Percentiles rank a stretch among this genome's conserved stretches.
Conservation (phyloP, 2,113 vertebrate species). For the Corythoichthys intestinalis region DNA sequence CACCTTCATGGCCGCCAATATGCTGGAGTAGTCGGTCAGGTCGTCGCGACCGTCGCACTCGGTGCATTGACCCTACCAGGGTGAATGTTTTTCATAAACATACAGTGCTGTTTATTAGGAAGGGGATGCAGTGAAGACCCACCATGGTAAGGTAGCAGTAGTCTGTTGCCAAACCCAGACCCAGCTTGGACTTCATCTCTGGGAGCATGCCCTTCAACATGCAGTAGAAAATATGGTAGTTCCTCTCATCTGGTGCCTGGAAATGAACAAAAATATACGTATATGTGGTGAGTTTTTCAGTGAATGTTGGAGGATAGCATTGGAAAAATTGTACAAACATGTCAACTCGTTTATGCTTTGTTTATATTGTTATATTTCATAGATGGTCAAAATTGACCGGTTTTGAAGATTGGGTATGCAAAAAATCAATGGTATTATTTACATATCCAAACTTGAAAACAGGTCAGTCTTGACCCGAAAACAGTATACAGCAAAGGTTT, state of each 20-base stretch:
- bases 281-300: not conserved
- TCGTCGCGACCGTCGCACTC: conserved; percentile 91
- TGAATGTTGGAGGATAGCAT: too few relatives aligned
- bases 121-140: conserved; percentile 30
- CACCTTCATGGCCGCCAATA: conserved; percentile 96
- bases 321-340: too few relatives aligned
- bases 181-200: conserved; percentile 89
- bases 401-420: too few relatives aligned
- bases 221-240: conserved; percentile 97
- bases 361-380: too few relatives aligned
- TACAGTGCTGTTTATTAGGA: not conserved
- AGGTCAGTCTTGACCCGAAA: too few relatives aligned
- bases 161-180: conserved; percentile 84
- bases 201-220: conserved; percentile 90
- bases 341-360: too few relatives aligned
- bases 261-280: not conserved
- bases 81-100: not conserved
- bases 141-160: conserved; percentile 96
- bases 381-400: too few relatives aligned
- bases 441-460: too few relatives aligned
- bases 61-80: conserved; percentile 83
- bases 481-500: too few relatives aligned
- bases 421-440: too few relatives aligned
- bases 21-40: conserved; percentile 92
- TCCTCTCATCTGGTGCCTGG: conserved; percentile 90